Base-by-base conservation (phyloP, 2,113 vertebrate genomes). In the Columba livia region DNA sequence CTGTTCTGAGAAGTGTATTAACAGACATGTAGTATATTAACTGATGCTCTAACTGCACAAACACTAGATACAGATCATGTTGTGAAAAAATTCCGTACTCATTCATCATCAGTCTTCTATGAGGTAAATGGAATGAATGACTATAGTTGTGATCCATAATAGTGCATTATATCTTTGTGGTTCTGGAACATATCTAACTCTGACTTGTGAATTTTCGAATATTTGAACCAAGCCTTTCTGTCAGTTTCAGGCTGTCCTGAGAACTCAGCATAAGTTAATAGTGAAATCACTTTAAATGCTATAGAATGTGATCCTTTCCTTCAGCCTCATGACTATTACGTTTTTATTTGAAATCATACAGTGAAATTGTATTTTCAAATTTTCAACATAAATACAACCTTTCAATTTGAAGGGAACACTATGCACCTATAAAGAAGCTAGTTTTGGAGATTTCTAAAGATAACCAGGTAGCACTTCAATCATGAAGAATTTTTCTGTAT, bases 381-480 rank as follows among this genome's bases (percentile, higher is more conserved):
- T 79, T 75, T 75, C 25, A 75, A 12, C 10, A 69, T 82, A 93
- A 94, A 93, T 79, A 42, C 5, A 56, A 56, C 57, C 62, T 93
- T 53, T 34, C 73, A 89, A 2, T 75, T 92, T 79, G 54, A 92
- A 92, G n/a, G 29, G 66, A 96, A 96, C 75, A 88, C 40, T 42
- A 16, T 29, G n/a, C 24, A 67, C 26, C 20, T 61, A 21, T 9
- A 69, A 79, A 54, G 31, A 84, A 91, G 14, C 1, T 73, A 3
- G 2, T 47, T 84, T 62, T 74, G 24, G 36, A 78, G 31, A 42
- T 25, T 94, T 87, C 60, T 57, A 77, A 91, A 94, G 40, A 87
- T 77, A 87, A 73, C 47, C 0, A 0, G 10, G 14, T 53, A 44
- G 6, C 11, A n/a, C 11, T 87, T 91, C 65, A 78, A 54, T 69